Evolutionary conservation across 2,113 vertebrate species (phyloP).

Genomic region (Bothrops jararaca): DNA sequence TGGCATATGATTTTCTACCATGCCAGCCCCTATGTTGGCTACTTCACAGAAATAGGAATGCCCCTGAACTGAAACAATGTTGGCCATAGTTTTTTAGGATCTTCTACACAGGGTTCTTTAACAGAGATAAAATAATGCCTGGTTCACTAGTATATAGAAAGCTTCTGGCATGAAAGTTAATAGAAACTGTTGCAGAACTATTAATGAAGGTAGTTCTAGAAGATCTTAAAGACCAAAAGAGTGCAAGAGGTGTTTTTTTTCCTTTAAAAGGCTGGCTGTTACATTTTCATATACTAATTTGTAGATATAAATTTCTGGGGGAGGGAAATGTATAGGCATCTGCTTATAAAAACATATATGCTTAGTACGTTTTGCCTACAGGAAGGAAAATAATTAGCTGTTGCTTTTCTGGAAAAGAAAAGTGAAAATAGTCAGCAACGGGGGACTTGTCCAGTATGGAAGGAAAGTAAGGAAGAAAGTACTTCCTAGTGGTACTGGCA

Average conservation of each 20-base stretch:
- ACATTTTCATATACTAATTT: background rate
- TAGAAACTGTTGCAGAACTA: background rate
- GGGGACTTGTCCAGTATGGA: background rate
- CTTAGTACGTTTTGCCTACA: background rate
- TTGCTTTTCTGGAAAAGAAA: background rate
- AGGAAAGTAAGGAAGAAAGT: background rate
- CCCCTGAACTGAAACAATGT: background rate
- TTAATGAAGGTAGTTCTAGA: background rate
- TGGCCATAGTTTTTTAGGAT: background rate
- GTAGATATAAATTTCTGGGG: background rate
- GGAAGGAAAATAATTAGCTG: background rate
- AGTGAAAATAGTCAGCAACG: background rate
- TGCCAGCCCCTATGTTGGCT: background rate
- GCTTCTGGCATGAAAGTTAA: background rate
- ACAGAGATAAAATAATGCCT: background rate
- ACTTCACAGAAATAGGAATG: background rate
- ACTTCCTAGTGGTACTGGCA: background rate
- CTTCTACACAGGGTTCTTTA: background rate
- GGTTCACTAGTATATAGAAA: background rate
- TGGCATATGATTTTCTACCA: background rate
- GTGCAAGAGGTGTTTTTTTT: background rate
- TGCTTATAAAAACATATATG: background rate
- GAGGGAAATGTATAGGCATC: background rate
- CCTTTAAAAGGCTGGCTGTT: background rate
- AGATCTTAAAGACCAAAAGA: background rate